A percentile compares a stretch with the other conserved stretches of the same genome.
Conservation (phyloP, 2,797 vertebrate species). For the Trematomus bernacchii region DNA sequence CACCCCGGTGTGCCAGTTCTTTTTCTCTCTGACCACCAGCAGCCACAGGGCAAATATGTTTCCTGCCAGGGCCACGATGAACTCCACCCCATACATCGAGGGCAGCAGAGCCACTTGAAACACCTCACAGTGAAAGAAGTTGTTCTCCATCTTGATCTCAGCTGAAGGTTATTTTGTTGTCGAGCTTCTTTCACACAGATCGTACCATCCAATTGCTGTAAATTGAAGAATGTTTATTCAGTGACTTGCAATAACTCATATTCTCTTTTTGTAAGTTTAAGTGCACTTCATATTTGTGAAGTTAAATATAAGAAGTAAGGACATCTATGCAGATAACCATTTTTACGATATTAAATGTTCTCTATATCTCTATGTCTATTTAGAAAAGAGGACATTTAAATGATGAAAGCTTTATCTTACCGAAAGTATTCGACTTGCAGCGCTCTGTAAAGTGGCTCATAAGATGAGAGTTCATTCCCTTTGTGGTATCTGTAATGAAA, state of each 20-base stretch:
- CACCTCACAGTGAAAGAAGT: neutral
- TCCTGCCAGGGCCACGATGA: slow-evolving; percentile 78
- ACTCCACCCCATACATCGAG: slow-evolving; percentile 77
- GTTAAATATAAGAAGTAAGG: too few relatives aligned
- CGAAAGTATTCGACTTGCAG: neutral
- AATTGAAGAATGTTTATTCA: neutral
- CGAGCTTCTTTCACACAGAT: neutral
- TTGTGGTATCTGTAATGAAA: rapidly evolving
- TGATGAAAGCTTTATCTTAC: slow-evolving; percentile 26
- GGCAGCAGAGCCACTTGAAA: slow-evolving; percentile 82
- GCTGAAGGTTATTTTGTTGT: neutral
- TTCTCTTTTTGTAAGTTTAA: neutral
- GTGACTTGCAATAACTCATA: neutral
- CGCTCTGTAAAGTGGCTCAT: too few relatives aligned
- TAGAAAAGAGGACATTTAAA: neutral
- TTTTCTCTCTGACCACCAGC: slow-evolving; percentile 69
- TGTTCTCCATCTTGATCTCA: slow-evolving; percentile 25
- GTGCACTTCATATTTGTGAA: neutral
- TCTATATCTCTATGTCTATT: too few relatives aligned
- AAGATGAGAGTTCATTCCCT: neutral
- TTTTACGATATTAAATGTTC: neutral
- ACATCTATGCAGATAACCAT: neutral
- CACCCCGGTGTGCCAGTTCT: slow-evolving; percentile 84
- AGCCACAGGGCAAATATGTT: slow-evolving; percentile 86
- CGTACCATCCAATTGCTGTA: slow-evolving; percentile 24